These are phyloP conservation scores for Scaptomyza parva DNA, from an alignment of 2,888 invertebrate species.

Conservation along the genomic window DNA sequence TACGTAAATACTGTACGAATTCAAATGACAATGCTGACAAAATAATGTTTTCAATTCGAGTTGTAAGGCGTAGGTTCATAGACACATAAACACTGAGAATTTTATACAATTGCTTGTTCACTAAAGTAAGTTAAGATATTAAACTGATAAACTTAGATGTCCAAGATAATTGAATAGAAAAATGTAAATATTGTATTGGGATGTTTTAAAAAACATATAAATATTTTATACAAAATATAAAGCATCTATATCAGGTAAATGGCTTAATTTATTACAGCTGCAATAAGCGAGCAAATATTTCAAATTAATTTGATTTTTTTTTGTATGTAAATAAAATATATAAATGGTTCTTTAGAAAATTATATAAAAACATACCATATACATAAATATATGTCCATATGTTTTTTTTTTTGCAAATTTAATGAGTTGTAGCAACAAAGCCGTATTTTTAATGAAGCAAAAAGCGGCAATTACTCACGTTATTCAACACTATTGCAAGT, in stretches of 20 bases:
- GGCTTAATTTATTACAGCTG: background rate
- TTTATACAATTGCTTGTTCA: background rate
- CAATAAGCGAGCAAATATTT: conserved; percentile 24
- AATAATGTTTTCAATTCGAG: background rate
- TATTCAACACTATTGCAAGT: conserved; percentile 63
- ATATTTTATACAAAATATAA: background rate
- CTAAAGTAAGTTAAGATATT: background rate
- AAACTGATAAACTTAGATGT: background rate
- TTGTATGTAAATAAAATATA: background rate
- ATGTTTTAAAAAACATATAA: too few relatives aligned
- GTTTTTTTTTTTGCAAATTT: conserved; percentile 30
- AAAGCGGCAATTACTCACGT: conserved; percentile 74
- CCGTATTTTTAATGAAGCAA: conserved; percentile 71
- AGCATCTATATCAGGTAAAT: background rate
- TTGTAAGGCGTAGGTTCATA: background rate
- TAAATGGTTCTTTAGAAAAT: conserved; percentile 10
- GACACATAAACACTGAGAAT: background rate
- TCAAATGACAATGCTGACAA: conserved; percentile 1
- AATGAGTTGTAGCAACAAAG: conserved; percentile 64
- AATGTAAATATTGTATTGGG: too few relatives aligned
- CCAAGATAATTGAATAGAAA: too few relatives aligned
- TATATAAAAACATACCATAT: background rate
- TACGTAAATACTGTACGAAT: background rate
- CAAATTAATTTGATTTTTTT: conserved; percentile 20
- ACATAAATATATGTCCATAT: background rate